phyloP scores from a whole-genome alignment of 2,113 vertebrate species.

The Anhinga anhinga region DNA sequence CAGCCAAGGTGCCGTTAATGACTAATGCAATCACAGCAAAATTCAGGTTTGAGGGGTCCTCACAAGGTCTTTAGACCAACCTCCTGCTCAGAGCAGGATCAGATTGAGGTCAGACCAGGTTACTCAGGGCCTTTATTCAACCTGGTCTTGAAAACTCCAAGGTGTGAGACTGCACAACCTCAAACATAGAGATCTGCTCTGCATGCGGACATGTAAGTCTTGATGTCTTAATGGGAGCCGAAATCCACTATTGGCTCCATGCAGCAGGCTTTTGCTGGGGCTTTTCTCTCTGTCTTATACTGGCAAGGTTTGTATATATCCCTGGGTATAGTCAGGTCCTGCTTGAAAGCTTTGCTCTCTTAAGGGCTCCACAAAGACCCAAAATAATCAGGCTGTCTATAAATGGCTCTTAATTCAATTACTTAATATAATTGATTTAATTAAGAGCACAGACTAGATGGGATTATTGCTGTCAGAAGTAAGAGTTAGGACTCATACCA shows the following conservation, averaged over 20 bases:
- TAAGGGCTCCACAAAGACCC: not conserved
- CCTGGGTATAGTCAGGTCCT: not conserved
- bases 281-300: not conserved
- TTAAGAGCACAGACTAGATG: not conserved
- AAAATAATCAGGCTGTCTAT: not conserved
- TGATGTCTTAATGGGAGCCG: not conserved
- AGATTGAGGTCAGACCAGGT: not conserved
- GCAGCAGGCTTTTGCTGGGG: not conserved
- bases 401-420: conserved; percentile 13
- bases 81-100: not conserved
- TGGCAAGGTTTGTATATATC: not conserved
- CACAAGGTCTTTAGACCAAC: not conserved
- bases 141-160: not conserved
- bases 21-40: not conserved
- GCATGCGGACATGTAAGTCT: accelerated
- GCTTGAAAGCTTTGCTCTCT: not conserved
- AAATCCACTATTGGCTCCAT: not conserved
- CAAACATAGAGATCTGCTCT: not conserved
- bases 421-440: conserved; percentile 11
- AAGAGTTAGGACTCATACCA: not conserved
- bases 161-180: not conserved
- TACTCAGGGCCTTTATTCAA: not conserved
- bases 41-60: not conserved
- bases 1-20: not conserved
- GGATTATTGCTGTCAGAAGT: not conserved